phyloP scores from a whole-genome alignment of 2,888 invertebrate species.

The Dicyrtomina minuta region DNA sequence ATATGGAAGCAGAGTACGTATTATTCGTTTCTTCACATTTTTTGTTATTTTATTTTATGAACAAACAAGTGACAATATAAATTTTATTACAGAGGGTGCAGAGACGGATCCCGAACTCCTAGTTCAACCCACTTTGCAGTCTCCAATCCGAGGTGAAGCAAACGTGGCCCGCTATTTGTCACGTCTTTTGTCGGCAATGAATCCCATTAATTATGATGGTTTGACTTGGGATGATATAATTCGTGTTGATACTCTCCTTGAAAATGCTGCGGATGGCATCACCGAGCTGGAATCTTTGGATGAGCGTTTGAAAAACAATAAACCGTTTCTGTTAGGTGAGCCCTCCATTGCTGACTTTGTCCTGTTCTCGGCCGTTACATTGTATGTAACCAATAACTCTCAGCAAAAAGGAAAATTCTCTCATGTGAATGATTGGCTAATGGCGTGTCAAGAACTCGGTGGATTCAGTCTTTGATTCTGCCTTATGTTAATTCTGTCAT shows the following conservation, averaged over 20 bases:
- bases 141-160: constrained; percentile 35
- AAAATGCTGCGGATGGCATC: constrained; percentile 8
- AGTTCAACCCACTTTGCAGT: constrained; percentile 29
- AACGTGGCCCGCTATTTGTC: constrained; percentile 40
- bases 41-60: not conserved
- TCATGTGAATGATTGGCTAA: not conserved
- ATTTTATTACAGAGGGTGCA: constrained; percentile 24
- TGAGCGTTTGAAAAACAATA: not conserved
- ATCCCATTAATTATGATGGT: constrained; percentile 34
- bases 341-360: constrained; percentile 23
- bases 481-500: not conserved
- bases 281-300: constrained; percentile 11
- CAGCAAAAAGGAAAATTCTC: not conserved
- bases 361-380: not conserved
- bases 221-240: constrained; percentile 32
- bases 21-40: not conserved
- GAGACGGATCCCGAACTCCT: constrained; percentile 30
- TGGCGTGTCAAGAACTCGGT: constrained; percentile 8
- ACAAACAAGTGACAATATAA: not conserved
- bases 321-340: constrained; percentile 17
- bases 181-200: constrained; percentile 20
- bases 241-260: constrained; percentile 33
- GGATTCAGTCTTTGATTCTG: not conserved
- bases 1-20: constrained; percentile 37
- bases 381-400: not conserved